A percentile compares a stretch with the other conserved stretches of the same genome.
phyloP scores from a whole-genome alignment of 2,888 invertebrate species.

The Troilus luridus region DNA sequence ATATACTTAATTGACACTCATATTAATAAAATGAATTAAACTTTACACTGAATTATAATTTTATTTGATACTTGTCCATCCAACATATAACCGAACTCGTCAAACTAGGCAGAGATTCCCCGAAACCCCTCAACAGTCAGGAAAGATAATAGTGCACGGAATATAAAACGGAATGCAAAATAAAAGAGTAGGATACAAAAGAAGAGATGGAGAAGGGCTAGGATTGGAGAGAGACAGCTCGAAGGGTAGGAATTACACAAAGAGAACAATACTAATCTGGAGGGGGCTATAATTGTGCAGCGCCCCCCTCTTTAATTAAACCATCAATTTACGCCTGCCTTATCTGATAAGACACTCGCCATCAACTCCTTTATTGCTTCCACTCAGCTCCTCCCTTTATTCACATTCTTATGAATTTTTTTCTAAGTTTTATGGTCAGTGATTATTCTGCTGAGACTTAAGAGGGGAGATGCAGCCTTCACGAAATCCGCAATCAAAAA shows the following conservation, averaged over 20 bases:
- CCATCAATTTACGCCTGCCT: conserved; percentile 50
- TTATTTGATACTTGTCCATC: neutral
- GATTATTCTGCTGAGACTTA: neutral
- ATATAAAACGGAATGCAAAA: conserved; percentile 45
- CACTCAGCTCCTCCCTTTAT: conserved; percentile 39
- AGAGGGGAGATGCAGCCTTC: neutral
- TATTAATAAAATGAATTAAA: too few relatives aligned
- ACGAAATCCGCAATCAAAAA: conserved; percentile 11
- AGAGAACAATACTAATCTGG: conserved; percentile 48
- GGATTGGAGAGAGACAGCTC: neutral
- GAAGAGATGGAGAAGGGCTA: conserved; percentile 1
- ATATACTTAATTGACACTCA: too few relatives aligned
- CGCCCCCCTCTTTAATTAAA: conserved; percentile 22
- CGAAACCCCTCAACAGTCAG: neutral
- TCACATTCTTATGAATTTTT: conserved; percentile 42
- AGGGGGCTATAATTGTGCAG: conserved; percentile 8
- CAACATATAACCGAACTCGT: neutral
- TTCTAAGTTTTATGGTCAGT: conserved; percentile 23
- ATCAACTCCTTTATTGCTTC: conserved; percentile 48
- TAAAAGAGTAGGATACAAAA: conserved; percentile 41
- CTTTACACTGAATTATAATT: too few relatives aligned
- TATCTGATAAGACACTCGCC: conserved; percentile 45
- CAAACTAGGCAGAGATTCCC: conserved; percentile 8
- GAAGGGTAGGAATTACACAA: conserved; percentile 41
- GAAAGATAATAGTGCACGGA: neutral